Percentiles rank a stretch among this genome's conserved stretches.
Conservation (phyloP, 2,113 vertebrate genomes). For the Heterocephalus glaber region DNA sequence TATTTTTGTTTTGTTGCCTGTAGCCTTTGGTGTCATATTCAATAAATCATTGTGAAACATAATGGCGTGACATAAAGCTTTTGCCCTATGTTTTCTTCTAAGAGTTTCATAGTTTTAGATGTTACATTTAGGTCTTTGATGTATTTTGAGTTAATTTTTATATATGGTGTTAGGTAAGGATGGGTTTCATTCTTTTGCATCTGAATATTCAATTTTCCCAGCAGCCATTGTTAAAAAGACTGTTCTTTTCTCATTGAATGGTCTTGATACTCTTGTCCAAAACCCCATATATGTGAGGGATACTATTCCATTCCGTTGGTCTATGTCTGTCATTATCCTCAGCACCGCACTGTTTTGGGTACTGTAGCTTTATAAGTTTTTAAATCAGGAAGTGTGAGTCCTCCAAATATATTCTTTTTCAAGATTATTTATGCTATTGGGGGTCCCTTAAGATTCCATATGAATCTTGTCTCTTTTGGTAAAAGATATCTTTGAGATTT, state of each 20-base stretch:
- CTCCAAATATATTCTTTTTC: background rate
- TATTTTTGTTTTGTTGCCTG: background rate
- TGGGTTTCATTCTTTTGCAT: background rate
- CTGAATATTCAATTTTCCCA: background rate
- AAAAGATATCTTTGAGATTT: background rate
- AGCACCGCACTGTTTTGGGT: background rate
- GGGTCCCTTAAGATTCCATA: background rate
- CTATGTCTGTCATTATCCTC: background rate
- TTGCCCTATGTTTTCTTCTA: background rate
- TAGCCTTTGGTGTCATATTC: background rate
- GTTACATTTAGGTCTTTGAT: background rate
- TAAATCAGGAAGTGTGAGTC: background rate
- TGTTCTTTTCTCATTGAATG: background rate
- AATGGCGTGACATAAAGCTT: background rate
- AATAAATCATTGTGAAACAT: background rate
- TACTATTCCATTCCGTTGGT: background rate
- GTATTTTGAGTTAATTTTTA: background rate
- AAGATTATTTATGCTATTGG: background rate
- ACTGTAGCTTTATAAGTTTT: background rate
- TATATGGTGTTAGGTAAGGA: background rate
- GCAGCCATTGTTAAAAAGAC: background rate
- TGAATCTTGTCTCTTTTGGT: background rate
- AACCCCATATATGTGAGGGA: background rate
- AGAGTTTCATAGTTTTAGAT: background rate
- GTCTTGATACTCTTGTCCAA: background rate